Evolutionary conservation across 2,888 invertebrate species (phyloP), one percentile per base, ranked within the genome.

Genomic region (Emmelina monodactyla): DNA sequence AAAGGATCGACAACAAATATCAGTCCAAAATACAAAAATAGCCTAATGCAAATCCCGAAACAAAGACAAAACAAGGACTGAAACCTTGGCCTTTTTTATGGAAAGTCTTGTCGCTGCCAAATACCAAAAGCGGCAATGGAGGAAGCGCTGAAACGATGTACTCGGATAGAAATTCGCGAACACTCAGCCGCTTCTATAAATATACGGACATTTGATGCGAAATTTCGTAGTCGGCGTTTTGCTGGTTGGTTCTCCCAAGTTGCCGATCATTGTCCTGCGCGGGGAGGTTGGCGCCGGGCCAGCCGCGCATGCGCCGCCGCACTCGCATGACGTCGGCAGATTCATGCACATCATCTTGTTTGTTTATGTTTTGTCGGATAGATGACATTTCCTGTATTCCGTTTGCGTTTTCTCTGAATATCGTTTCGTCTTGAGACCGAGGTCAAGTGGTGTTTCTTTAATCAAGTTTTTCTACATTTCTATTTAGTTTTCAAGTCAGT

Each of bases 71-170:
- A 10, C 41, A 31, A 34, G 36, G 34, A 16, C 30, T 13, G 14
- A 22, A 34, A 34, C 45, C 44, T 42, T 44, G 48, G 47, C 45
- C 44, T 40, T 48, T 43, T 45, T 41, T 25, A 25, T 11, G 37
- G 44, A 43, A 39, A 40, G 37, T 33, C 36, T 40, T 44, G 49
- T 49, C 46, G 4, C 3, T 25, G 25, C 25, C 25, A 25, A 47
- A 35, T 40, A 39, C 53, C 53, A 49, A 52, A 53, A 48, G 39
- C 32, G 53, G 51, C 28, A 40, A 45, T 43, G 43, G 41, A 45
- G 46, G 44, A 45, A 44, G 42, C 43, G 28, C 10, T 33, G 32
- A 16, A 29, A 14, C 19, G n/a, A n/a, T 25, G 11, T 25, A n/a
- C 25, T 25, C 25, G n/a, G 9, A 11, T 11, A n/a, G 25, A 9